Conservation (phyloP, 1,140 invertebrate genomes). For the Oryzaephilus surinamensis region DNA sequence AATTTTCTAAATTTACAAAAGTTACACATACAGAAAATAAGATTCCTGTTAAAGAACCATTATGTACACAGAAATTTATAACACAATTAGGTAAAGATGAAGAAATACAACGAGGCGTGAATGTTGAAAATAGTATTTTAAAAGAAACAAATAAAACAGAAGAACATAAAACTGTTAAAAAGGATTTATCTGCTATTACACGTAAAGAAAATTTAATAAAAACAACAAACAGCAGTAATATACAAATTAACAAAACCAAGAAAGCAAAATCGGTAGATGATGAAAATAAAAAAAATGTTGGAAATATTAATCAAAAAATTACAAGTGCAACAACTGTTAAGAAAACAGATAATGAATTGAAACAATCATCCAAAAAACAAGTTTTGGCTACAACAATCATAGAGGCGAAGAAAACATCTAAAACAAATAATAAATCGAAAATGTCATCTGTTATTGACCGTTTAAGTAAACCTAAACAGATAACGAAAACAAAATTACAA, state of each 20-base stretch:
- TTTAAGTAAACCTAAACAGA: slow-evolving; percentile 15
- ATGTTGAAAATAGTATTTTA: slow-evolving; percentile 17
- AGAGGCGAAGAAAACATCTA: slow-evolving; percentile 12
- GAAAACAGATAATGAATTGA: slow-evolving; percentile 4
- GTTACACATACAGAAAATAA: slow-evolving; percentile 16
- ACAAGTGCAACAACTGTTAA: slow-evolving; percentile 3
- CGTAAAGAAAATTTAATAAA: slow-evolving; percentile 7
- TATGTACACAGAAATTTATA: slow-evolving; percentile 27
- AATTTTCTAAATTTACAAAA: slow-evolving; percentile 1
- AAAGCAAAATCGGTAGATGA: slow-evolving; percentile 12
- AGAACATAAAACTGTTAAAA: slow-evolving; percentile 18
- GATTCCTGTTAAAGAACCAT: slow-evolving; percentile 27
- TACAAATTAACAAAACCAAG: slow-evolving; percentile 7
- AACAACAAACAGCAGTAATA: not conserved
- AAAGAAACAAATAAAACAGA: slow-evolving; percentile 7
- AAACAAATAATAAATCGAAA: too few relatives aligned
- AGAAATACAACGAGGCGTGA: slow-evolving; percentile 14
- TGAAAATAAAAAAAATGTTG: slow-evolving; percentile 1
- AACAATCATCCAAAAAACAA: slow-evolving; percentile 10
- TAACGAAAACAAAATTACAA: slow-evolving; percentile 30
- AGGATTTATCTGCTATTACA: slow-evolving; percentile 14
- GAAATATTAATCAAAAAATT: too few relatives aligned
- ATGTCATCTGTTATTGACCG: slow-evolving; percentile 18
- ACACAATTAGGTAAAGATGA: slow-evolving; percentile 24
- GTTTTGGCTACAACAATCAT: slow-evolving; percentile 7